A percentile compares a stretch with the other conserved stretches of the same genome.
Evolutionary conservation across 2,113 vertebrate species (phyloP).

Genomic region (Echinops telfairi): DNA sequence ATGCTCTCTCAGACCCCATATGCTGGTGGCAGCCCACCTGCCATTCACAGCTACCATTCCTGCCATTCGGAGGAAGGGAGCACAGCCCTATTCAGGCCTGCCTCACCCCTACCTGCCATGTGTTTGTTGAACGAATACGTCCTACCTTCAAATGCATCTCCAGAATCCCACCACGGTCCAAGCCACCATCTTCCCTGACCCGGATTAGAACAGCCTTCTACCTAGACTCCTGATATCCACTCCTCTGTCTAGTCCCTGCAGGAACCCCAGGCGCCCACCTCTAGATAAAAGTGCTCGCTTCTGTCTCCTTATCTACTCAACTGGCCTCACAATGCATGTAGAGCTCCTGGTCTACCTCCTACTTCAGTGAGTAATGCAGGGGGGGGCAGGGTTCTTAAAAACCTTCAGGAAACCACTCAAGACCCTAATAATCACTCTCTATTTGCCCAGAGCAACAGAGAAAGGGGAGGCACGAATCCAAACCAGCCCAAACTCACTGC

Average conservation of each 20-base stretch:
- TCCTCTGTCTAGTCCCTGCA: background rate
- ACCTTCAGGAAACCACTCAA: too few species aligned
- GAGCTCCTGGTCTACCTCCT: background rate
- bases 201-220: background rate
- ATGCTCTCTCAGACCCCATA: too few species aligned
- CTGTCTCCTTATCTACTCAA: too few species aligned
- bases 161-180: background rate
- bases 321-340: background rate
- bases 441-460: background rate
- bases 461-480: background rate
- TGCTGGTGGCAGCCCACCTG: too few species aligned
- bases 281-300: background rate
- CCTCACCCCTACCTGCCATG: background rate
- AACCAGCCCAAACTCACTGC: too few species aligned
- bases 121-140: background rate
- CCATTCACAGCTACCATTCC: background rate
- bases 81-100: too few species aligned
- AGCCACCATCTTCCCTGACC: too few species aligned
- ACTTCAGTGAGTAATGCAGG: background rate
- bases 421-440: too few species aligned
- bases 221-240: background rate
- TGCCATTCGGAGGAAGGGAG: background rate
- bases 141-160: background rate
- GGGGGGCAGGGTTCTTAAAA: background rate
- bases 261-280: background rate